These are phyloP conservation scores for Remorina albescens DNA, from an alignment of 2,797 vertebrate genomes.

Conservation along the genomic window DNA sequence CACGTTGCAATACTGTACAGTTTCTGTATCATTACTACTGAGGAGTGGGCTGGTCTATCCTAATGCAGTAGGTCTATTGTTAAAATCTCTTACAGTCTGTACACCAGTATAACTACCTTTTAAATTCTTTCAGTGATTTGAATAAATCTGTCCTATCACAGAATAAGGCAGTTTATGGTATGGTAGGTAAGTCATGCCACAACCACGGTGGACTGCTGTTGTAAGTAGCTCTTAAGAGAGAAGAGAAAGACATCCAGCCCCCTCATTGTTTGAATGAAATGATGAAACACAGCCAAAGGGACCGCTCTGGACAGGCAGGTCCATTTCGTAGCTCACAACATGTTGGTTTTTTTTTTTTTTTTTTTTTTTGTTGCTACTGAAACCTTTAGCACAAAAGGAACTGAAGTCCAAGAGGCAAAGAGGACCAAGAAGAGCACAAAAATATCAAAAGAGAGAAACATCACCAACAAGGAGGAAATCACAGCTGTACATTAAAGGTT, in stretches of 20 bases:
- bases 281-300: slow-evolving; percentile 58
- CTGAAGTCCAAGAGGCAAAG: slow-evolving; percentile 69
- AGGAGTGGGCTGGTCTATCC: slow-evolving; percentile 48
- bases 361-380: slow-evolving; percentile 65
- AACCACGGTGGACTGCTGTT: slow-evolving; percentile 67
- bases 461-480: slow-evolving; percentile 76
- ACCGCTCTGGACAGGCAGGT: slow-evolving; percentile 60
- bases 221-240: slow-evolving; percentile 57
- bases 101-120: slow-evolving; percentile 38
- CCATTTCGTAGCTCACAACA: slow-evolving; percentile 51
- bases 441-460: slow-evolving; percentile 79
- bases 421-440: slow-evolving; percentile 72
- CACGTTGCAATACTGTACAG: slow-evolving; percentile 73
- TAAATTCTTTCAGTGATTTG: slow-evolving; percentile 36
- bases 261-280: slow-evolving; percentile 52
- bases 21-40: slow-evolving; percentile 62
- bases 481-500: slow-evolving; percentile 85
- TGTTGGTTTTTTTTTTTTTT: too few relatives aligned
- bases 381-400: slow-evolving; percentile 65
- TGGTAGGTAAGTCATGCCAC: slow-evolving; percentile 74
- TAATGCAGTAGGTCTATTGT: slow-evolving; percentile 44
- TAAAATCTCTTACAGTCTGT: slow-evolving; percentile 37
- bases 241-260: slow-evolving; percentile 48
- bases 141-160: slow-evolving; percentile 57
- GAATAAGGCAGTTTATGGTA: slow-evolving; percentile 84